A percentile compares a stretch with the other conserved stretches of the same genome.
These are phyloP conservation scores for Geodia barretti DNA, from an alignment of 37 sponge, comb jelly and placozoan species.

Conservation along the genomic window DNA sequence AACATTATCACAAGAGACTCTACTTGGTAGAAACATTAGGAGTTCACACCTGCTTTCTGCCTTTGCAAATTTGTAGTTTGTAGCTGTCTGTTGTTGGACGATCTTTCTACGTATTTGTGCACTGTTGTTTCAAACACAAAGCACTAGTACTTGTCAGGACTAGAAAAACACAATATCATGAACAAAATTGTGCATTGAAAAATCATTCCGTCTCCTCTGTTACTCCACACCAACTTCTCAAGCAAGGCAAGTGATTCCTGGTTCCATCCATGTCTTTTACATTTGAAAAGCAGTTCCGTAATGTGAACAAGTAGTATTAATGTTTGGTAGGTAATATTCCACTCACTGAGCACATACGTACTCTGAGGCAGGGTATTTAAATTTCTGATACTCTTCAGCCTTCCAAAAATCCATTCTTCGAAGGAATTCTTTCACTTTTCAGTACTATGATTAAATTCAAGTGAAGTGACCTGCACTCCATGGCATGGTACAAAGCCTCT, in stretches of 20 bases:
- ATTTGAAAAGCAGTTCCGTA: conserved; percentile 25
- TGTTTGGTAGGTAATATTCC: conserved; percentile 19
- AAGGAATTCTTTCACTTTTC: conserved; percentile 46
- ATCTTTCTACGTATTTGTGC: conserved; percentile 14
- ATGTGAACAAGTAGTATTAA: conserved; percentile 36
- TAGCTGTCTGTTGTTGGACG: conserved; percentile 48
- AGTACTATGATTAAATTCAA: conserved; percentile 15
- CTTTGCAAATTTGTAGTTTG: conserved; percentile 39
- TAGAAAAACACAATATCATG: conserved; percentile 39
- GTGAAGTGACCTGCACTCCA: neutral
- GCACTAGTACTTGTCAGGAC: conserved; percentile 59
- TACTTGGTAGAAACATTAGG: conserved; percentile 22
- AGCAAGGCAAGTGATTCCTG: conserved; percentile 8
- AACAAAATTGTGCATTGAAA: conserved; percentile 26
- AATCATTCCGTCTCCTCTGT: conserved; percentile 33
- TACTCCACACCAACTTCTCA: conserved; percentile 18
- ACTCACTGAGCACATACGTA: conserved; percentile 23
- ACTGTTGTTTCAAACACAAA: conserved; percentile 41
- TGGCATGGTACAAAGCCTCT: neutral
- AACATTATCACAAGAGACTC: neutral
- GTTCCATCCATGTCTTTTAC: conserved; percentile 24
- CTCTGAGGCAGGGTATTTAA: conserved; percentile 38
- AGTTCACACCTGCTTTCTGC: conserved; percentile 31
- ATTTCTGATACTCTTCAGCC: conserved; percentile 47
- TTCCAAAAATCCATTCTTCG: conserved; percentile 40